Base-by-base conservation (phyloP, 2,888 invertebrate genomes). In the Myathropa florea region DNA sequence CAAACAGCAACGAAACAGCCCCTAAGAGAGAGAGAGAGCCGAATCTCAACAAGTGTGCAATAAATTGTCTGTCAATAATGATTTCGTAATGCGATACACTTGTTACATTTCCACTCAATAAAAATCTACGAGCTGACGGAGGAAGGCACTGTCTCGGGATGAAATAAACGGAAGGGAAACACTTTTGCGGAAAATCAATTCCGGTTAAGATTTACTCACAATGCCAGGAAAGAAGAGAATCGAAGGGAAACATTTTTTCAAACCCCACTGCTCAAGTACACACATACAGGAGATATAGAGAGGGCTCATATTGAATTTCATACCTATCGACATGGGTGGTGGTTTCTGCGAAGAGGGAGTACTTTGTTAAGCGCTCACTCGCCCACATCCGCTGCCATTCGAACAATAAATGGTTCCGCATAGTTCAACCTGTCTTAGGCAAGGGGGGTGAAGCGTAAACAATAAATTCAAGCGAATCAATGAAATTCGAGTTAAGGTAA, bases 11-110 rank as follows among this genome's bases (percentile, higher is more conserved):
- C 80, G 24, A 77, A 85, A 84, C 76, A 71, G 76, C 80, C 85
- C 84, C 84, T 84, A 67, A 77, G 83, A 57, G 57, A 87, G 79
- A 80, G 63, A 77, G 83, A 57, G 57, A 87, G 76, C 83, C 77
- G 85, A 88, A 70, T 83, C 82, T 86, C 88, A 88, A 88, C 89
- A 88, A 89, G 89, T 89, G 84, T 81, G 81, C 89, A 89, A 89
- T 89, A 89, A 89, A 89, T 89, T 88, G 88, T 89, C 86, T 88
- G 89, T 89, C 89, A 89, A 89, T 89, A 89, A 89, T 88, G 89
- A 88, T 89, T 88, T 87, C 88, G 89, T 89, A 88, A 89, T 89
- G 88, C 83, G 88, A 89, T 89, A 89, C 88, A 89, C 89, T 89
- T 89, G 89, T 89, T 89, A 88, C 88, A 83, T 86, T 86, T 86